phyloP scores from a whole-genome alignment of 2,797 vertebrate species.

The Basileuterus tristriatus region DNA sequence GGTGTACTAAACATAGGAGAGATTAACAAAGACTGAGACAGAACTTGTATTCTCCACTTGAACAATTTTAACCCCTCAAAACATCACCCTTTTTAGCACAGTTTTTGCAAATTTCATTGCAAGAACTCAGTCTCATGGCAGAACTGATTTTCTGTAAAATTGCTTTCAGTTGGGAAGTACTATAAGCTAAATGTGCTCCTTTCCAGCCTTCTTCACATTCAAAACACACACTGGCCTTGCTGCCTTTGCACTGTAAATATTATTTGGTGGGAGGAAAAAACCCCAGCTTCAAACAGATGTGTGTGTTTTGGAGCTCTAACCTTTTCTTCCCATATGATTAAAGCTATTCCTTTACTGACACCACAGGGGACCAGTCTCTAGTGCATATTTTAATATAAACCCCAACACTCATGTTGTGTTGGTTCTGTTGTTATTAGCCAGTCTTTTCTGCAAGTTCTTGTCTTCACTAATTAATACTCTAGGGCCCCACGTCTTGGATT shows the following conservation, averaged over 20 bases:
- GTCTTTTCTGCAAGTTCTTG: constrained; percentile 86
- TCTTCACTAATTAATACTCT: constrained; percentile 89
- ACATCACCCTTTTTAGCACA: not conserved
- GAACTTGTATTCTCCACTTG: not conserved
- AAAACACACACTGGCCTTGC: constrained; percentile 80
- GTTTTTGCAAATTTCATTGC: constrained; percentile 46
- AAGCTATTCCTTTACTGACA: constrained; percentile 85
- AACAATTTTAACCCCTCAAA: constrained; percentile 52
- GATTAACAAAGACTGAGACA: not conserved
- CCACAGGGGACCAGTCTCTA: constrained; percentile 85
- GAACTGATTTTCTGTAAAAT: constrained; percentile 41
- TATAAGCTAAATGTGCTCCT: constrained; percentile 66
- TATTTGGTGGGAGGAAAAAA: constrained; percentile 78
- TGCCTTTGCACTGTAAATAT: constrained; percentile 84
- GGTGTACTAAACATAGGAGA: not conserved
- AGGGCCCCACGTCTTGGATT: constrained; percentile 83
- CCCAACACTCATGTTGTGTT: constrained; percentile 85
- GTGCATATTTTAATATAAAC: constrained; percentile 88
- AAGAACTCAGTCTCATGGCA: constrained; percentile 2
- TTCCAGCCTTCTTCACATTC: constrained; percentile 79
- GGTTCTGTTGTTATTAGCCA: constrained; percentile 88
- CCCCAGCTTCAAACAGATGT: constrained; percentile 83
- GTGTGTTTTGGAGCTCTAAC: constrained; percentile 85
- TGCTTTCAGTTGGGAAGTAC: constrained; percentile 45
- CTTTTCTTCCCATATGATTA: constrained; percentile 88